Evolutionary conservation across 2,888 invertebrate genomes (phyloP).

Genomic region (Tryphoninae sp.): DNA sequence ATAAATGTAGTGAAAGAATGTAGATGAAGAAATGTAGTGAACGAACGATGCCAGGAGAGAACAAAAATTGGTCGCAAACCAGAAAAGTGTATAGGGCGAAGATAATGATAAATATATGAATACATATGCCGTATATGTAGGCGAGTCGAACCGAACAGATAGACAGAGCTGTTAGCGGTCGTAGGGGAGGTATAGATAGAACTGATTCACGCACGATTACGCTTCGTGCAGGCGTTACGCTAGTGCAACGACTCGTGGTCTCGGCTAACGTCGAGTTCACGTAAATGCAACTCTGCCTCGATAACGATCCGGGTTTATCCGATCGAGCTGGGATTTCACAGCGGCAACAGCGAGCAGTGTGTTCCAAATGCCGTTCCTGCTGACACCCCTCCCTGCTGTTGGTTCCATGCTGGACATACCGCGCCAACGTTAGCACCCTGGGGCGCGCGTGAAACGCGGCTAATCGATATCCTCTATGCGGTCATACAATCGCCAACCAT

Average conservation of each 20-base stretch:
- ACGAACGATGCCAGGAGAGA: not conserved
- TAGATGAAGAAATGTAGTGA: not conserved
- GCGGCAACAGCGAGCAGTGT: constrained; percentile 10
- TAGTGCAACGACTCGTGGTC: constrained; percentile 54
- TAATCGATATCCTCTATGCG: constrained; percentile 54
- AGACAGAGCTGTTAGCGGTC: constrained; percentile 55
- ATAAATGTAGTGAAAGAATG: not conserved
- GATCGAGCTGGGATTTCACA: constrained; percentile 55
- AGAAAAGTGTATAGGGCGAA: not conserved
- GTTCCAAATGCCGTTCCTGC: constrained; percentile 26
- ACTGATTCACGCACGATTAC: constrained; percentile 67
- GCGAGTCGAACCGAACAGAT: constrained; percentile 16
- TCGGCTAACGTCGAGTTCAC: constrained; percentile 63
- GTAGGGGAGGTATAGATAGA: constrained; percentile 31
- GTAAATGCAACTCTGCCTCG: constrained; percentile 68
- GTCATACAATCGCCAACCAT: constrained; percentile 1
- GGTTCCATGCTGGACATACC: constrained; percentile 34
- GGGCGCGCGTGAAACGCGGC: constrained; percentile 16
- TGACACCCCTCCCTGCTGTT: not conserved
- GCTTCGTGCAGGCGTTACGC: constrained; percentile 62
- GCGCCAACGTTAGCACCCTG: constrained; percentile 32
- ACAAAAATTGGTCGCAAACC: not conserved
- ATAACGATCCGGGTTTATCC: constrained; percentile 72
- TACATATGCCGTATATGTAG: constrained; percentile 7
- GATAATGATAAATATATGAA: constrained; percentile 9